Percentiles rank a stretch among this genome's conserved stretches.
These are phyloP conservation scores for Phthorimaea operculella DNA, from an alignment of 1,140 invertebrate genomes.

Conservation along the genomic window DNA sequence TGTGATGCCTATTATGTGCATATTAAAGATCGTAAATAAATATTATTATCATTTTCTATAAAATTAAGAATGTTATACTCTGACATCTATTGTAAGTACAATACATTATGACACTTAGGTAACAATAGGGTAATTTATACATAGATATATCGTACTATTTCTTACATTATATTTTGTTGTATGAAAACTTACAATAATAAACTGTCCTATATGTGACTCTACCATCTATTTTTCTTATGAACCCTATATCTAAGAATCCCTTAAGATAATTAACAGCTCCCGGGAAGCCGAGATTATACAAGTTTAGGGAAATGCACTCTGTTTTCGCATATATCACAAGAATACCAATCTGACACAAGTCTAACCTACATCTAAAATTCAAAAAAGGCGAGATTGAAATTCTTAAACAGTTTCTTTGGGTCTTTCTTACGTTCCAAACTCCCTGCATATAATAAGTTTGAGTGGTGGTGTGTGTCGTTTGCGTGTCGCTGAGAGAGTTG, in stretches of 20 bases:
- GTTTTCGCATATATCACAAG: too few relatives aligned
- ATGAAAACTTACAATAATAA: slow-evolving; percentile 12
- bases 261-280: slow-evolving; percentile 10
- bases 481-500: slow-evolving; percentile 13
- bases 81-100: too few relatives aligned
- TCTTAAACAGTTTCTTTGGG: too few relatives aligned
- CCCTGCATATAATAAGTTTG: not conserved
- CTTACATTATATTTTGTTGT: slow-evolving; percentile 4
- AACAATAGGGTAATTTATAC: not conserved
- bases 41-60: too few relatives aligned
- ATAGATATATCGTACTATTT: not conserved
- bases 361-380: too few relatives aligned
- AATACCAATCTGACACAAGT: too few relatives aligned
- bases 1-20: too few relatives aligned
- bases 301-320: not conserved
- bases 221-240: slow-evolving; percentile 3
- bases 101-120: not conserved
- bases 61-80: too few relatives aligned
- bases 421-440: not conserved
- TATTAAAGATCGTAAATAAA: too few relatives aligned
- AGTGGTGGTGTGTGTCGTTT: slow-evolving; percentile 13
- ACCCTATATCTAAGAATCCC: not conserved
- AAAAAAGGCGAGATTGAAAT: too few relatives aligned
- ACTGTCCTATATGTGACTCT: slow-evolving; percentile 9
- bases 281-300: slow-evolving; percentile 52